Conservation (phyloP, 2,797 vertebrate species). For the Carapus acus region DNA sequence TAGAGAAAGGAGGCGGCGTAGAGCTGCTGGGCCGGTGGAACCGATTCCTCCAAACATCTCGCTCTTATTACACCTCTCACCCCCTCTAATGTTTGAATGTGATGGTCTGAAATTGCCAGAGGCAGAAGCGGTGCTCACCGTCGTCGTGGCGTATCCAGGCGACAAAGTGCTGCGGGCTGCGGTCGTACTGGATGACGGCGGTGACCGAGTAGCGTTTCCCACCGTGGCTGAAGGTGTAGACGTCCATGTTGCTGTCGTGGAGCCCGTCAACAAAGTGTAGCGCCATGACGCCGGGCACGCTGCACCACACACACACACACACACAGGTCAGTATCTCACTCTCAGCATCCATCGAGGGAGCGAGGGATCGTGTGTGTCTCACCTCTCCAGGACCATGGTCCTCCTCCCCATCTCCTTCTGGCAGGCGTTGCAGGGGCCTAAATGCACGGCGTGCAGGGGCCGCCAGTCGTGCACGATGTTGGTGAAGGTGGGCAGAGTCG, state of each 20-base stretch:
- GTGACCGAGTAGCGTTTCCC: conserved; percentile 72
- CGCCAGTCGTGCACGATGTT: conserved; percentile 80
- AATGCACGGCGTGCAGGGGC: conserved; percentile 79
- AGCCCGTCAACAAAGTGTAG: conserved; percentile 90
- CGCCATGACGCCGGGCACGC: conserved; percentile 77
- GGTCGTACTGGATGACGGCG: conserved; percentile 80
- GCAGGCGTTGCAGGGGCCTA: conserved; percentile 79
- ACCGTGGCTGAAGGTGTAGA: conserved; percentile 78
- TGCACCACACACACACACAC: conserved; percentile 40
- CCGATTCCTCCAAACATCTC: no score
- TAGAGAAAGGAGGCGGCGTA: no score
- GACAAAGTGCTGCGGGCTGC: conserved; percentile 78
- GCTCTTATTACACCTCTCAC: no score
- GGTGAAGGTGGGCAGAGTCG: conserved; percentile 82
- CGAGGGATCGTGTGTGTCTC: conserved; percentile 32
- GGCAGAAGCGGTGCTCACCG: no score
- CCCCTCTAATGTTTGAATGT: no score
- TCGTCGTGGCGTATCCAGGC: conserved; percentile 78
- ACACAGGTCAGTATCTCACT: no score
- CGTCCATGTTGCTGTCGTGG: conserved; percentile 70
- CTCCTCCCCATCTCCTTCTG: conserved; percentile 71
- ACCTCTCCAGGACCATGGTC: conserved; percentile 83
- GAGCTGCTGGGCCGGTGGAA: no score
- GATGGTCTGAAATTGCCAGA: no score
- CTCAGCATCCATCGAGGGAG: no score